These are phyloP conservation scores for Cydia strobilella DNA, from an alignment of 1,140 invertebrate genomes.

Conservation along the genomic window DNA sequence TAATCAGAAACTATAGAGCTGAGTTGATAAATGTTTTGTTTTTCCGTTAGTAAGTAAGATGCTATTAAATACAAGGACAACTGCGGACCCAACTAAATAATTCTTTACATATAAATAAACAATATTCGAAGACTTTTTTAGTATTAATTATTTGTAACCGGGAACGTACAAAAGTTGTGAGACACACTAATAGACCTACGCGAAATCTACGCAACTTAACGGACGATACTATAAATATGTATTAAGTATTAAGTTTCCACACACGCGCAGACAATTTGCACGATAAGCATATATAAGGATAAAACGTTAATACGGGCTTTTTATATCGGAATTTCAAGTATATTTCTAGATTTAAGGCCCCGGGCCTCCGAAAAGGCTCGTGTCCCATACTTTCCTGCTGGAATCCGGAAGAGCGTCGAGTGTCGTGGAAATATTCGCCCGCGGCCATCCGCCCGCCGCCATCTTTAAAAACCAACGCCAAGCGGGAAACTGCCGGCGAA, in stretches of 20 bases:
- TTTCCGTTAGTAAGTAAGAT: not conserved
- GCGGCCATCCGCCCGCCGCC: constrained; percentile 22
- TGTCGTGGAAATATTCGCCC: constrained; percentile 34
- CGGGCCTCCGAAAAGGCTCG: not conserved
- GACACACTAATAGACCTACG: too few relatives aligned
- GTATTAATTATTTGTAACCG: not conserved
- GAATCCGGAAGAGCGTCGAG: constrained; percentile 21
- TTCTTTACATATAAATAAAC: not conserved
- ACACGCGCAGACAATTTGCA: too few relatives aligned
- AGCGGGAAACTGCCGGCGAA: constrained; percentile 1
- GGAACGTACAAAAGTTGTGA: too few relatives aligned
- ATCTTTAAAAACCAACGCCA: constrained; percentile 15
- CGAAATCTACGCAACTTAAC: too few relatives aligned
- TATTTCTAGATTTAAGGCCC: constrained; percentile 8
- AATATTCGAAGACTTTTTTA: not conserved
- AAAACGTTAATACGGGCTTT: not conserved
- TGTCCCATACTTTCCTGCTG: constrained; percentile 4
- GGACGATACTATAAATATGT: too few relatives aligned
- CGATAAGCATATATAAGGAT: too few relatives aligned
- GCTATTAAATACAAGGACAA: not conserved
- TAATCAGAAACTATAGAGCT: constrained; percentile 3
- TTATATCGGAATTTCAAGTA: not conserved
- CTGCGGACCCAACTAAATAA: not conserved
- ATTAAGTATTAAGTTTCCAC: too few relatives aligned
- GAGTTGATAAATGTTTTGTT: constrained; percentile 7